Evolutionary conservation across 1,140 invertebrate species (phyloP), one percentile per base, ranked within the genome.

Genomic region (Diabrotica undecimpunctata): DNA sequence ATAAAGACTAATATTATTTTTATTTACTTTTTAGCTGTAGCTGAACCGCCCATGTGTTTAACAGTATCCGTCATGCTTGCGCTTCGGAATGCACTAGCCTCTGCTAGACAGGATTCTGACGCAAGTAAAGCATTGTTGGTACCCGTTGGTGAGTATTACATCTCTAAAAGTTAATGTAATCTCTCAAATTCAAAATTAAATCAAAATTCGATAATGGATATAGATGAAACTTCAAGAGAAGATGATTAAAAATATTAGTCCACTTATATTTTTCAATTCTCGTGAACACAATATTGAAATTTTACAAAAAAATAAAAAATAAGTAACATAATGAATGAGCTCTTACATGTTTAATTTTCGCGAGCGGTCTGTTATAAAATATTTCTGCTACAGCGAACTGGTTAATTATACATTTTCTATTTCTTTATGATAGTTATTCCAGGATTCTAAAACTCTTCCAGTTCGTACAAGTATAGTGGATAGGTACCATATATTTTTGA

Each of bases 21-120:
- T 46, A 4, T 25, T 25, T 25, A 25, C n/a, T 25, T 50, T 61
- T 12, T 39, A 88, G 92, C 89, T 11, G 87, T 88, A 69, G 90
- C 90, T 11, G 92, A 95, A 74, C 91, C 92, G 4, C 88, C 92
- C 9, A 75, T 93, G 13, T 90, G 89, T 73, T 78, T 92, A 79
- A 81, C 84, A 36, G 79, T 81, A 46, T 78, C 79, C 5, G 83
- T 91, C 35, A 83, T 88, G 52, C 84, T 90, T 71, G 92, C 92
- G 14, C 82, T 93, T 54, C 83, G 88, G 66, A 80, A 90, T 59
- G 91, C 92, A 0, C 80, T 94, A 14, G 79, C 83, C 68, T 84
- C 90, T 2, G 86, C 87, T 6, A 80, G 88, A 68, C 74, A 75
- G 59, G 86, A 89, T 74, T 80, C 83, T 59, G 85, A 84, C 25